Conservation (phyloP, 30 jellyfish, hydroid and myxozoan species). For the Euphysa ruthae region DNA sequence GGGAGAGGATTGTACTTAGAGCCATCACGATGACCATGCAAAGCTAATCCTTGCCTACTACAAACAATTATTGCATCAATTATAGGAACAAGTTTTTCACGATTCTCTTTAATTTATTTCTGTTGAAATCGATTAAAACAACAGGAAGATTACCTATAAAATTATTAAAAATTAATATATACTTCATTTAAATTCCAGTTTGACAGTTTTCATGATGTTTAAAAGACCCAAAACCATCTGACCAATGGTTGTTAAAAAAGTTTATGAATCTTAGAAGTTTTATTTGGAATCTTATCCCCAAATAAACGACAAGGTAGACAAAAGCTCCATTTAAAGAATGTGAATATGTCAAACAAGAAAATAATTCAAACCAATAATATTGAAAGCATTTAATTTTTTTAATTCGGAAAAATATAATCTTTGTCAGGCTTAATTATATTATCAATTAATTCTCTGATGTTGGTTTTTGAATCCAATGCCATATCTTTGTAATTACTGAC, state of each 20-base stretch:
- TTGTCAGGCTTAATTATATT: not conserved
- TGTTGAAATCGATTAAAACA: no score
- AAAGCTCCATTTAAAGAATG: not conserved
- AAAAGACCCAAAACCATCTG: not conserved
- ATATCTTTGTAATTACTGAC: no score
- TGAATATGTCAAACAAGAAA: slow-evolving; percentile 2
- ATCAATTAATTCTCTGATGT: no score
- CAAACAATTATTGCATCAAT: not conserved
- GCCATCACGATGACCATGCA: slow-evolving; percentile 13
- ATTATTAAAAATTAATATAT: no score
- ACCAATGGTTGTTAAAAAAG: not conserved
- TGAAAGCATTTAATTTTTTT: not conserved
- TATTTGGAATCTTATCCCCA: not conserved
- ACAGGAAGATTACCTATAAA: no score
- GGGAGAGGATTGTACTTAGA: slow-evolving; percentile 5
- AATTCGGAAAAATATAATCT: not conserved
- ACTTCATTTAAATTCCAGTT: no score
- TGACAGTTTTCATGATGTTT: no score
- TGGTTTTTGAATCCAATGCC: no score
- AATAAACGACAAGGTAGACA: slow-evolving; percentile 2
- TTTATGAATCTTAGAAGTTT: not conserved
- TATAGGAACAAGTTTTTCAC: no score
- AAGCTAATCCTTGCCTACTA: not conserved
- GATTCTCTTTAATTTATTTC: no score
- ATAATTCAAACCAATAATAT: not conserved